Evolutionary conservation across 2,797 vertebrate genomes (phyloP).

Genomic region (Smutsia gigantea): DNA sequence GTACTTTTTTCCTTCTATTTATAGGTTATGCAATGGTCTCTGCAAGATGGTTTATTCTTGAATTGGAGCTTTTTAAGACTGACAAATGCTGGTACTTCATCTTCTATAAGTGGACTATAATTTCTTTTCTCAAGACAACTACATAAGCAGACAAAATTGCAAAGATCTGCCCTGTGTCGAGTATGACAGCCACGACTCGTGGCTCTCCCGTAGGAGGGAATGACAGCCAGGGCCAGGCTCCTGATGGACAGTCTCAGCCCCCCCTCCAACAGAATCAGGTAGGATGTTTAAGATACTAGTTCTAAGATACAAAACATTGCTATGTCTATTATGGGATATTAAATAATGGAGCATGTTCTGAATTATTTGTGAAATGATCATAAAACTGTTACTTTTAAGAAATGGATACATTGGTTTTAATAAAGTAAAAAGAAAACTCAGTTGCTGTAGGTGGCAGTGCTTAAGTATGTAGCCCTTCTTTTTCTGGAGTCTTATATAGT

Average conservation of each 20-base stretch:
- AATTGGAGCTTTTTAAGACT: constrained; percentile 98
- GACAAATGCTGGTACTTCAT: constrained; percentile 95
- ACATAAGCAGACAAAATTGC: constrained; percentile 99
- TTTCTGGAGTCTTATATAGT: not conserved
- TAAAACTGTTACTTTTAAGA: constrained; percentile 29
- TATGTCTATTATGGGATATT: not conserved
- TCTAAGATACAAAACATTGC: not conserved
- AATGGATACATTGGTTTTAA: constrained; percentile 4
- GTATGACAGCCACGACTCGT: constrained; percentile 99
- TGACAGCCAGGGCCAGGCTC: constrained; percentile 99
- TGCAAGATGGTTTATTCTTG: constrained; percentile 96
- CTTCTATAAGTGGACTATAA: constrained; percentile 98
- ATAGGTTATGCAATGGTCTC: constrained; percentile 99
- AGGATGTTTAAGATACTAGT: constrained; percentile 64
- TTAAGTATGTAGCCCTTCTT: not conserved
- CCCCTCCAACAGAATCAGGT: constrained; percentile 99
- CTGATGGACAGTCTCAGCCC: constrained; percentile 99
- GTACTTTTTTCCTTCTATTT: constrained; percentile 30
- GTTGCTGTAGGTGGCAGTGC: not conserved
- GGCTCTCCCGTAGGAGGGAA: constrained; percentile 99
- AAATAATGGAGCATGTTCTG: not conserved
- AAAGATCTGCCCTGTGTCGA: constrained; percentile 99
- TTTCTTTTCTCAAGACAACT: constrained; percentile 97
- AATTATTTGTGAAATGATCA: constrained; percentile 46
- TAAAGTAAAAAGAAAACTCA: not conserved